Base-by-base conservation (phyloP, 2,113 vertebrate genomes). In the Ursus arctos region DNA sequence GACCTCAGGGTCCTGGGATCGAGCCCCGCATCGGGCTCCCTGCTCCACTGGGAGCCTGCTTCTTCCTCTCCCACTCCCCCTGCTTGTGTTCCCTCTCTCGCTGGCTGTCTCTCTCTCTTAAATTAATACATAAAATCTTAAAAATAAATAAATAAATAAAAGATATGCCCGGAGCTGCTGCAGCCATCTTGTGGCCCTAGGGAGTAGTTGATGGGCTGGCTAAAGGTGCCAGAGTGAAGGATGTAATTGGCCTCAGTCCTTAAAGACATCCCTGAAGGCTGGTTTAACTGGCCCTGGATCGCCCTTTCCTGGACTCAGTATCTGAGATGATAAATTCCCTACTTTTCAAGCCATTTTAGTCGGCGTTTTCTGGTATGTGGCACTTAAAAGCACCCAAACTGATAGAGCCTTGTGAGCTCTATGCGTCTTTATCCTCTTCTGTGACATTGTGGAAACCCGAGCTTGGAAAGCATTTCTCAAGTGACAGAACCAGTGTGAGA, bases 391-490 rank as follows among this genome's bases (percentile, higher is more conserved):
- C 53, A 65, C 24, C 10, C 24, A 74, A n/a, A 51, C 9, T 57
- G 55, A 74, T 74, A 67, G 1, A 43, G 26, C 33, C 83, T 33
- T 22, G 6, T 61, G 79, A 51, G 14, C 84, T 77, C 24, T 93
- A 22, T 11, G 21, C 76, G 11, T 61, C n/a, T 85, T 36, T 81
- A 43, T 74, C 86, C 28, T 88, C 7, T 82, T 43, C 80, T 86
- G 59, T 21, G 55, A 77, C 9, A 22, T 79, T 67, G 18, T 31
- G 55, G 79, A 85, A 89, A 92, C 40, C 26, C 67, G 76, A 59
- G n/a, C 40, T 95, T 86, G 93, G 40, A 59, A 94, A 89, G 57
- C 43, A 36, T 43, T 96, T 83, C 88, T 94, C 43, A 31, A n/a
- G 14, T 4, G 28, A 47, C n/a, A 71, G 67, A 95, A 59, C 74